Evolutionary conservation across 2,797 vertebrate species (phyloP).

Genomic region (Enteromius paludinosus): DNA sequence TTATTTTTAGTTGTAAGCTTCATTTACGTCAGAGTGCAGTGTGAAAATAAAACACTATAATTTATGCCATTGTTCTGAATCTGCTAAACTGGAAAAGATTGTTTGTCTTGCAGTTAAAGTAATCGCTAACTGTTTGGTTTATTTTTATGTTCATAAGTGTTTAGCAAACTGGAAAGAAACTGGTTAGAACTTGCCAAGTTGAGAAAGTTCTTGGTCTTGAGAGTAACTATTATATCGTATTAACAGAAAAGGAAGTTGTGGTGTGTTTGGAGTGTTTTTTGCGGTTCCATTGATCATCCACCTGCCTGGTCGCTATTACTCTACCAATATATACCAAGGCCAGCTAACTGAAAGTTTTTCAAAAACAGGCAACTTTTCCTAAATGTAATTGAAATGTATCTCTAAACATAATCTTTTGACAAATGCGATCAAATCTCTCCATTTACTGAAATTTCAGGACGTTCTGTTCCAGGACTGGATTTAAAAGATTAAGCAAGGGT

Average conservation of each 20-base stretch:
- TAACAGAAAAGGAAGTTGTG: not conserved
- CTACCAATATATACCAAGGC: not conserved
- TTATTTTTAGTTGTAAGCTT: not conserved
- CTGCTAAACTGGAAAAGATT: not conserved
- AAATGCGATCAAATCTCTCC: slow-evolving; percentile 11
- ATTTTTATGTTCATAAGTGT: not conserved
- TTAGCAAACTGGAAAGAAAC: not conserved
- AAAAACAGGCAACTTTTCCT: slow-evolving; percentile 20
- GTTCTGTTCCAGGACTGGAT: slow-evolving; percentile 36
- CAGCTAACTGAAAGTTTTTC: not conserved
- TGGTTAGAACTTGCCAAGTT: not conserved
- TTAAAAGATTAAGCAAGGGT: slow-evolving; percentile 34
- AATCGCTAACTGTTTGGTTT: not conserved
- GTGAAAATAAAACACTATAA: not conserved
- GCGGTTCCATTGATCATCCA: not conserved
- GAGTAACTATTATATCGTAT: not conserved
- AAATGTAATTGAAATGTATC: slow-evolving; percentile 16
- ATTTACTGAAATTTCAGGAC: slow-evolving; percentile 19
- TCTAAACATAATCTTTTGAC: not conserved
- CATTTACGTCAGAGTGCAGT: not conserved
- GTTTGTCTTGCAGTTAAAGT: not conserved
- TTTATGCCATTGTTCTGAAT: not conserved
- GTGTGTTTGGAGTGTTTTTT: not conserved
- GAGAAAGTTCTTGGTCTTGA: not conserved
- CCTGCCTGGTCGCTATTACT: not conserved